These are phyloP conservation scores for Isotomurus palustris DNA, from an alignment of 2,888 invertebrate species.

Conservation along the genomic window DNA sequence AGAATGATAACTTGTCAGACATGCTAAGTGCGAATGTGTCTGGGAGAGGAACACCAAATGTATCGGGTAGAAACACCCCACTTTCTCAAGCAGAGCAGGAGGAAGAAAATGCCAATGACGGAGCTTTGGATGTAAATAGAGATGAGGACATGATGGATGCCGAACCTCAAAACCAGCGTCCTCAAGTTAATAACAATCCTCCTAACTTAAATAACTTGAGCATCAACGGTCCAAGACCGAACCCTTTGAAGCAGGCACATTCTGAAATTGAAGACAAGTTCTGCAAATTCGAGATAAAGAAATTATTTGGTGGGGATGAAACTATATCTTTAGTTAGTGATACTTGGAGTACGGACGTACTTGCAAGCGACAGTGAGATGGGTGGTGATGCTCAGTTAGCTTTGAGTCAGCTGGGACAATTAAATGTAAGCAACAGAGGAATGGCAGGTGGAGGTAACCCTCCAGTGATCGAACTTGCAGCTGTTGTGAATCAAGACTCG, in stretches of 20 bases:
- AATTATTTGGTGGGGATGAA: slow-evolving; percentile 73
- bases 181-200: slow-evolving; percentile 33
- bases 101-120: slow-evolving; percentile 51
- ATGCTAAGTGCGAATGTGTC: slow-evolving; percentile 95
- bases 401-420: slow-evolving; percentile 18
- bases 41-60: slow-evolving; percentile 88
- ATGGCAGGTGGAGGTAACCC: slow-evolving; percentile 11
- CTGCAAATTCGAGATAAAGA: slow-evolving; percentile 94
- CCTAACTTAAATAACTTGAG: slow-evolving; percentile 44
- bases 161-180: slow-evolving; percentile 10
- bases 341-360: slow-evolving; percentile 97
- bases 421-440: slow-evolving; percentile 5
- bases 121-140: slow-evolving; percentile 25
- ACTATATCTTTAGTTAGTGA: slow-evolving; percentile 95
- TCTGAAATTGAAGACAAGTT: slow-evolving; percentile 98
- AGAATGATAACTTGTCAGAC: slow-evolving; percentile 89
- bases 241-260: slow-evolving; percentile 61
- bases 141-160: slow-evolving; percentile 33
- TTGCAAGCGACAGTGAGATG: slow-evolving; percentile 93
- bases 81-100: slow-evolving; percentile 70
- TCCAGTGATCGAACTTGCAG: slow-evolving; percentile 9
- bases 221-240: slow-evolving; percentile 31
- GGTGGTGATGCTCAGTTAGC: slow-evolving; percentile 33
- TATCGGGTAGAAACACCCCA: slow-evolving; percentile 93
- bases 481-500: slow-evolving; percentile 17